Conservation (phyloP, 2,113 vertebrate genomes). For the Lucifuga dentata region DNA sequence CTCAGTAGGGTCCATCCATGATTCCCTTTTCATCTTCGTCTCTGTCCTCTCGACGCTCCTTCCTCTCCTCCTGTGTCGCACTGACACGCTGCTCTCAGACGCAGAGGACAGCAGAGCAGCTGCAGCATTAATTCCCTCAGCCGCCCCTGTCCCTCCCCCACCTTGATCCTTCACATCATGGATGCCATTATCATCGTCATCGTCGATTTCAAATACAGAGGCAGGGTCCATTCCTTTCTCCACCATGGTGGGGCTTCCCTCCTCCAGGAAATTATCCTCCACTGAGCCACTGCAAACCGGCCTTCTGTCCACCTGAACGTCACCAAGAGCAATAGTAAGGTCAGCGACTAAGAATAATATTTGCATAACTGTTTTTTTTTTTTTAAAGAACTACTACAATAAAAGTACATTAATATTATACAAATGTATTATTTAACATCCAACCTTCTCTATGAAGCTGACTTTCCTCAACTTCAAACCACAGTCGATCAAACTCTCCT, state of each 20-base stretch:
- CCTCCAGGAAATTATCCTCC: conserved; percentile 88
- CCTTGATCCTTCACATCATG: conserved; percentile 76
- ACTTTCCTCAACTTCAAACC: conserved; percentile 94
- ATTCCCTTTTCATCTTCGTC: conserved; percentile 82
- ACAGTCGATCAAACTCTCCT: conserved; percentile 89
- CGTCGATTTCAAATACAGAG: conserved; percentile 91
- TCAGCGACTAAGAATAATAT: neutral
- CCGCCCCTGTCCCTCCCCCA: conserved; percentile 30
- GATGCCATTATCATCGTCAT: conserved; percentile 88
- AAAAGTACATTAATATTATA: neutral
- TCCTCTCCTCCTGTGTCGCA: conserved; percentile 75
- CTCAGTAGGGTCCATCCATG: conserved; percentile 94
- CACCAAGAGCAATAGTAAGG: neutral
- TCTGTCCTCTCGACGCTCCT: conserved; percentile 78
- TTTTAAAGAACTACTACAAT: neutral
- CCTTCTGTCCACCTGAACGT: conserved; percentile 80
- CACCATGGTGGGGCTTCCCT: conserved; percentile 96
- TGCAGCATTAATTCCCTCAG: conserved; percentile 32
- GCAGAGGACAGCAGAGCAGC: conserved; percentile 20
- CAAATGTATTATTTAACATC: neutral
- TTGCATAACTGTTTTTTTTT: neutral
- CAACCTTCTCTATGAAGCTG: conserved; percentile 91
- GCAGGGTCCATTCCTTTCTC: conserved; percentile 93
- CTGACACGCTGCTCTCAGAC: conserved; percentile 51
- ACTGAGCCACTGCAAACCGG: conserved; percentile 61